Percentiles rank a stretch among this genome's conserved stretches.
These are phyloP conservation scores for Thamnaconus septentrionalis DNA, from an alignment of 2,113 vertebrate genomes.

Conservation along the genomic window DNA sequence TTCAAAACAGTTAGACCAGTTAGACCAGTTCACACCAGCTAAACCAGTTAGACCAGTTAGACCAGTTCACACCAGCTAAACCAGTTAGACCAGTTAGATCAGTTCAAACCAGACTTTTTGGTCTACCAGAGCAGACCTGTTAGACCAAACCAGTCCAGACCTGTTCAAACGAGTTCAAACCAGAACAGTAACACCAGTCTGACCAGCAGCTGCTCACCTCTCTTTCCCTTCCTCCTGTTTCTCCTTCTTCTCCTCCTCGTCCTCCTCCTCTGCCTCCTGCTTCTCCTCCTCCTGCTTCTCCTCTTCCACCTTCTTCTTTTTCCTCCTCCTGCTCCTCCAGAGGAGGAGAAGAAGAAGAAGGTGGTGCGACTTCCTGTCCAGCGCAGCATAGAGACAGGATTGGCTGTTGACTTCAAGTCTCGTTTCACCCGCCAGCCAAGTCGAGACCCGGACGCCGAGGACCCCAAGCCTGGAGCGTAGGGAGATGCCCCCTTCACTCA, in stretches of 20 bases:
- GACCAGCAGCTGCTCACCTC: too few relatives aligned
- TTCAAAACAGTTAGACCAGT: background rate
- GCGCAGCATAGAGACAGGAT: constrained; percentile 91
- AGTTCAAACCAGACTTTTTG: too few relatives aligned
- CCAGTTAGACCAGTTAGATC: too few relatives aligned
- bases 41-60: background rate
- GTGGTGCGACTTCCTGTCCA: constrained; percentile 89
- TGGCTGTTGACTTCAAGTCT: constrained; percentile 91
- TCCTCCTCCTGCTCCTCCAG: constrained; percentile 1
- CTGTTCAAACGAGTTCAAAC: background rate
- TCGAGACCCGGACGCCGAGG: constrained; percentile 89
- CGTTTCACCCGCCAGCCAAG: constrained; percentile 94
- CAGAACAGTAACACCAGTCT: too few relatives aligned
- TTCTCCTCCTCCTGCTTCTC: background rate
- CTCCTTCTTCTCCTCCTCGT: too few relatives aligned
- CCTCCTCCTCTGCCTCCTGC: background rate
- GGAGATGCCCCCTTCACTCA: constrained; percentile 41
- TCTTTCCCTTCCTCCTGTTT: too few relatives aligned
- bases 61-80: background rate
- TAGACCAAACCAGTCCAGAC: too few relatives aligned
- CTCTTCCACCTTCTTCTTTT: background rate
- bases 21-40: too few relatives aligned
- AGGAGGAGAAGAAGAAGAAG: constrained; percentile 96
- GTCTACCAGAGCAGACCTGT: too few relatives aligned
- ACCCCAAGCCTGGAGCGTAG: constrained; percentile 96